These are phyloP conservation scores for Coelopa frigida DNA, from an alignment of 1,140 invertebrate species.

Conservation along the genomic window DNA sequence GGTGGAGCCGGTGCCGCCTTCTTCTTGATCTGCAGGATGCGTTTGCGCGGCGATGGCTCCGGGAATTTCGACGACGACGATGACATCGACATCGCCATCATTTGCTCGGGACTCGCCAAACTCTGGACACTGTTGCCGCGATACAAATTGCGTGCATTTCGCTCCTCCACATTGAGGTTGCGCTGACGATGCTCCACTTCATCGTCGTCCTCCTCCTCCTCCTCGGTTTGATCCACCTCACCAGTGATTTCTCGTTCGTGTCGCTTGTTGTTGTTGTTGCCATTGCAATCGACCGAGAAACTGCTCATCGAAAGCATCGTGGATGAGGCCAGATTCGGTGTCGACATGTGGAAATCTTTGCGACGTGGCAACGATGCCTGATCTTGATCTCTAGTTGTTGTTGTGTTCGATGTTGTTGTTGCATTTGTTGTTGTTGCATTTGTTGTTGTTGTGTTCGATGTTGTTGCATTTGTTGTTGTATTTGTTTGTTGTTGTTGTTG, in stretches of 20 bases:
- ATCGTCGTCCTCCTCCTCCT: neutral
- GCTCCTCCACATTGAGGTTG: slow-evolving; percentile 9
- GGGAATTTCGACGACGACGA: slow-evolving; percentile 12
- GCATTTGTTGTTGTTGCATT: slow-evolving; percentile 25
- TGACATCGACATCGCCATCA: slow-evolving; percentile 21
- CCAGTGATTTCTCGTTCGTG: neutral
- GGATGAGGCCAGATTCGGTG: slow-evolving; percentile 30
- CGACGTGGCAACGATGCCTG: slow-evolving; percentile 26
- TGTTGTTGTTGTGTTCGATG: neutral
- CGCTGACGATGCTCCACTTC: neutral
- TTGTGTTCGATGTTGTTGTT: too few species aligned
- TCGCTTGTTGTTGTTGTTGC: slow-evolving; percentile 7
- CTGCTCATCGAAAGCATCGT: neutral
- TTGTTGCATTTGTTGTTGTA: neutral
- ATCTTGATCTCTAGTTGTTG: too few species aligned
- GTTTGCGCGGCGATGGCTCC: slow-evolving; percentile 35
- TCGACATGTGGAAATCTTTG: slow-evolving; percentile 36
- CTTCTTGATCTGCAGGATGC: slow-evolving; percentile 31
- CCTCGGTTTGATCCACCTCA: neutral
- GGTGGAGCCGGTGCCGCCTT: slow-evolving; percentile 29
- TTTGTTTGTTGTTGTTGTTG: slow-evolving; percentile 1
- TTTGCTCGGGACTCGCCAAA: slow-evolving; percentile 11
- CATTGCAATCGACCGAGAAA: slow-evolving; percentile 19
- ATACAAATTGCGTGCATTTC: slow-evolving; percentile 12
- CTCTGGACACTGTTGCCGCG: slow-evolving; percentile 15